A percentile compares a stretch with the other conserved stretches of the same genome.
These are phyloP conservation scores for Aphelenchoides fujianensis DNA, from an alignment of 1,140 invertebrate species.

Conservation along the genomic window DNA sequence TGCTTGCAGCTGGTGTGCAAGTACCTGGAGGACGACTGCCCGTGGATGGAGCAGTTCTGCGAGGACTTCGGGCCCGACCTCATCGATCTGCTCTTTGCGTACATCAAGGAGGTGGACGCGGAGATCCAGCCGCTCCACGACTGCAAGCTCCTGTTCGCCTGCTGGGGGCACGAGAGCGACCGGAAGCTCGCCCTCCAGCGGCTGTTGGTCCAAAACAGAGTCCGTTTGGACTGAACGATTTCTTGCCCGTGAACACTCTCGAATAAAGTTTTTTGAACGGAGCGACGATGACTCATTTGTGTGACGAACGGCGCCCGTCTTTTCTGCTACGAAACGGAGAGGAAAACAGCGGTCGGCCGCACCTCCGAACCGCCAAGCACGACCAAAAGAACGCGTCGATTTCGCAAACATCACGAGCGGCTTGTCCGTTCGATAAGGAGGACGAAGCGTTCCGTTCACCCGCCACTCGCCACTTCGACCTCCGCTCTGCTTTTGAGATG, in stretches of 20 bases:
- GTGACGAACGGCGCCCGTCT: no score
- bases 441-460: no score
- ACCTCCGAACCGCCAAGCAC: no score
- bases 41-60: background rate
- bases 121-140: slow-evolving; percentile 7
- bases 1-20: background rate
- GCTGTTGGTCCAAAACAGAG: background rate
- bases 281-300: no score
- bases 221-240: background rate
- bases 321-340: no score
- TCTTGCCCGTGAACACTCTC: background rate
- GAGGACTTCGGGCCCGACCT: background rate
- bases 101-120: slow-evolving; percentile 2
- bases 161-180: background rate
- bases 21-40: background rate
- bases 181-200: background rate
- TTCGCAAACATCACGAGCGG: no score
- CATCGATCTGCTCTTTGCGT: slow-evolving; percentile 1
- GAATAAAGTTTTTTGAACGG: no score
- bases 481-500: no score
- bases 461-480: no score
- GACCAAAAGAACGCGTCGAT: no score
- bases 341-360: no score
- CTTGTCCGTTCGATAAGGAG: no score
- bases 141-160: slow-evolving; percentile 5